phyloP scores from a whole-genome alignment of 1,140 invertebrate species.

The Drosophila virilis region DNA sequence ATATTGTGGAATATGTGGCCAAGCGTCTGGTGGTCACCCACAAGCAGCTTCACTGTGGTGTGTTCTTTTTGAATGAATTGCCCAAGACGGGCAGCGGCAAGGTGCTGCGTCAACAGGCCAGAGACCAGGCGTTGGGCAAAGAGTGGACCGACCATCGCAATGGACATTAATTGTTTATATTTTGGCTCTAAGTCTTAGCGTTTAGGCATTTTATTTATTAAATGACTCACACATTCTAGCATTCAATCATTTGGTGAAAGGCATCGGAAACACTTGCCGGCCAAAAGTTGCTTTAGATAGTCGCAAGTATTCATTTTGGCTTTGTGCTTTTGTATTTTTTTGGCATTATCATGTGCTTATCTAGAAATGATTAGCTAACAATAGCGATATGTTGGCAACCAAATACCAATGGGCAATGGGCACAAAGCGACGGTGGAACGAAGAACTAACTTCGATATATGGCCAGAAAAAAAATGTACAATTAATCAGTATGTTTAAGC shows the following conservation, averaged over 20 bases:
- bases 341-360: conserved; percentile 44
- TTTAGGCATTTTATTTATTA: conserved; percentile 31
- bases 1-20: conserved; percentile 78
- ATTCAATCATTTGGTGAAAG: conserved; percentile 23
- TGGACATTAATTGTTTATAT: conserved; percentile 45
- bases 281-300: conserved; percentile 27
- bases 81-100: conserved; percentile 87
- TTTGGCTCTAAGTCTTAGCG: conserved; percentile 40
- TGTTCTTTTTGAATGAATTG: conserved; percentile 84
- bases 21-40: conserved; percentile 72
- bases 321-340: conserved; percentile 17
- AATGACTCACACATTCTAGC: conserved; percentile 43
- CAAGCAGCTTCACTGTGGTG: conserved; percentile 84
- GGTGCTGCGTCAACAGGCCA: conserved; percentile 70
- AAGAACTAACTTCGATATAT: background rate
- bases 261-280: conserved; percentile 3
- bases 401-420: background rate
- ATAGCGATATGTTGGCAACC: conserved; percentile 12
- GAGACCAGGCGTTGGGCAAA: conserved; percentile 76
- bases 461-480: background rate
- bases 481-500: background rate
- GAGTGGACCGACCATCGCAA: conserved; percentile 73
- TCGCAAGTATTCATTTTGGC: conserved; percentile 23
- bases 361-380: conserved; percentile 33
- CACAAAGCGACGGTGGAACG: background rate